Percentiles rank a stretch among this genome's conserved stretches.
These are phyloP conservation scores for Eriosoma lanigerum DNA, from an alignment of 1,140 invertebrate genomes.

Conservation along the genomic window DNA sequence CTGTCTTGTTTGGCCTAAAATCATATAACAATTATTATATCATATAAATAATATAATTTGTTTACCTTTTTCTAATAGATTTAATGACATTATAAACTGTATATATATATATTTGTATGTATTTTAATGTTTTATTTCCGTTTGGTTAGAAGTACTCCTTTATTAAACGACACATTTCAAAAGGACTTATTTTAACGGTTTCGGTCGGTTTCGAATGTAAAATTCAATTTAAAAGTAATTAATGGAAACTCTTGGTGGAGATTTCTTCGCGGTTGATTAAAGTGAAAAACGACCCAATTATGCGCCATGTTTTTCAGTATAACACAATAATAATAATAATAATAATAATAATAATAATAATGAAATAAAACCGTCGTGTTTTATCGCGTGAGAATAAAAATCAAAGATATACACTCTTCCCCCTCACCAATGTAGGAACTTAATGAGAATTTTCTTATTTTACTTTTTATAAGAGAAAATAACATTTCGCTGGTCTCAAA, in stretches of 20 bases:
- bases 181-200: slow-evolving; percentile 25
- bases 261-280: slow-evolving; percentile 45
- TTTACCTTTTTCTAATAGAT: no score
- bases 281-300: slow-evolving; percentile 40
- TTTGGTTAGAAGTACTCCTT: neutral
- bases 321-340: no score
- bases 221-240: slow-evolving; percentile 52
- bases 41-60: no score
- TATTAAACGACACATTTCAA: slow-evolving; percentile 11
- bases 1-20: slow-evolving; percentile 75
- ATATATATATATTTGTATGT: no score
- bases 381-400: slow-evolving; percentile 35
- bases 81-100: no score
- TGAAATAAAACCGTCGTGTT: slow-evolving; percentile 31
- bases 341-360: slow-evolving; percentile 17
- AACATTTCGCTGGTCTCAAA: neutral
- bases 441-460: slow-evolving; percentile 26
- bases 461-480: slow-evolving; percentile 26
- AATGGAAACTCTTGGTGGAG: slow-evolving; percentile 29
- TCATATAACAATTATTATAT: slow-evolving; percentile 49
- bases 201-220: slow-evolving; percentile 14
- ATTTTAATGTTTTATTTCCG: no score
- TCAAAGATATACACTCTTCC: neutral
- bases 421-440: neutral
- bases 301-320: slow-evolving; percentile 7